phyloP scores from a whole-genome alignment of 2,888 invertebrate genomes.

The Busseola fusca region DNA sequence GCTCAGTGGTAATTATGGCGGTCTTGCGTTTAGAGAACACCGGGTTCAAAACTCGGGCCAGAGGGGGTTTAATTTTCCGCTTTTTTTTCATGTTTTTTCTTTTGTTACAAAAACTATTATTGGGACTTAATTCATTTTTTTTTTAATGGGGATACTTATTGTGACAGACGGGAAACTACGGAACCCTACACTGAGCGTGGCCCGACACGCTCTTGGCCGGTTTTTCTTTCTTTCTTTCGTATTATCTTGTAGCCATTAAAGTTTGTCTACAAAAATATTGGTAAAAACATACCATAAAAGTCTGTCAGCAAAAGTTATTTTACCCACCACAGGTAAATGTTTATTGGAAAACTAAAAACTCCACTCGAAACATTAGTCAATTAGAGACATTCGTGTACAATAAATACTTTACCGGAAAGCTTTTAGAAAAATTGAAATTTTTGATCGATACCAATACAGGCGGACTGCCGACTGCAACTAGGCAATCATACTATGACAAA shows the following conservation, averaged over 20 bases:
- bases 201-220: too few relatives aligned
- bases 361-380: constrained; percentile 13
- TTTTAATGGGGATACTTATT: too few relatives aligned
- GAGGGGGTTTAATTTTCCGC: too few relatives aligned
- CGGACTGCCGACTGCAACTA: background rate
- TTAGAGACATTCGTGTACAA: constrained; percentile 28
- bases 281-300: constrained; percentile 1
- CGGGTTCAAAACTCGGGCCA: too few relatives aligned
- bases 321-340: background rate
- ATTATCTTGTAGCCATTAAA: background rate
- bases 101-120: too few relatives aligned
- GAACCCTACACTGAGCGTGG: too few relatives aligned
- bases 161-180: too few relatives aligned
- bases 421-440: constrained; percentile 53
- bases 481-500: constrained; percentile 41
- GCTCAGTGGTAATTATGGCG: too few relatives aligned
- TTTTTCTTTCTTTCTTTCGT: too few relatives aligned
- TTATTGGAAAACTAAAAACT: constrained; percentile 27
- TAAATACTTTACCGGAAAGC: constrained; percentile 29
- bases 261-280: background rate
- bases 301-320: background rate
- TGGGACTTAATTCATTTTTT: too few relatives aligned
- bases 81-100: too few relatives aligned
- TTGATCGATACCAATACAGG: constrained; percentile 18
- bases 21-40: too few relatives aligned